Evolutionary conservation across 2,888 invertebrate species (phyloP).

Genomic region (Orthosia incerta): DNA sequence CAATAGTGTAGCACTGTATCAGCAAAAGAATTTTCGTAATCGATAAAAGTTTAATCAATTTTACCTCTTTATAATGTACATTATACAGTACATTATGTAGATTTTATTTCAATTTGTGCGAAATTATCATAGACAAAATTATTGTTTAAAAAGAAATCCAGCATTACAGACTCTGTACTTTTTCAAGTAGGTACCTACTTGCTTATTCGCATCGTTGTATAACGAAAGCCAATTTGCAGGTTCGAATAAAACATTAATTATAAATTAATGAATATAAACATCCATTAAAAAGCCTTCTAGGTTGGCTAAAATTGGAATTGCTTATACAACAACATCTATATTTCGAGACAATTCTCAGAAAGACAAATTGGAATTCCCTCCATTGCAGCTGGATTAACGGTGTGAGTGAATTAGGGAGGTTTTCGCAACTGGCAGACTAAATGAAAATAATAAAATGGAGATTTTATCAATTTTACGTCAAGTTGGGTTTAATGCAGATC

Average conservation of each 20-base stretch:
- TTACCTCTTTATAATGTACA: not conserved
- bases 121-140: not conserved
- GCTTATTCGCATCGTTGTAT: slow-evolving; percentile 23
- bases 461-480: slow-evolving; percentile 44
- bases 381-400: slow-evolving; percentile 41
- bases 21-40: not conserved
- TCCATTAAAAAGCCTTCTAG: slow-evolving; percentile 49
- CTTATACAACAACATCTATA: slow-evolving; percentile 49
- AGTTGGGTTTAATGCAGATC: slow-evolving; percentile 6
- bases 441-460: slow-evolving; percentile 39
- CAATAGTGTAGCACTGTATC: no score
- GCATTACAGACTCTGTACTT: slow-evolving; percentile 1
- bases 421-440: slow-evolving; percentile 31
- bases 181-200: not conserved
- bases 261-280: slow-evolving; percentile 31
- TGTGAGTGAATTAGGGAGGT: slow-evolving; percentile 46
- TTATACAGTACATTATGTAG: not conserved
- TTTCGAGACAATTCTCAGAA: slow-evolving; percentile 57
- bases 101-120: not conserved
- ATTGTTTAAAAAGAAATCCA: not conserved
- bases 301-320: slow-evolving; percentile 41
- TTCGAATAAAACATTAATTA: slow-evolving; percentile 12
- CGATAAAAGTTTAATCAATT: not conserved
- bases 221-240: slow-evolving; percentile 19
- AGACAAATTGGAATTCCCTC: slow-evolving; percentile 48